phyloP scores from a whole-genome alignment of 2,113 vertebrate genomes.

The Misgurnus mizolepis region DNA sequence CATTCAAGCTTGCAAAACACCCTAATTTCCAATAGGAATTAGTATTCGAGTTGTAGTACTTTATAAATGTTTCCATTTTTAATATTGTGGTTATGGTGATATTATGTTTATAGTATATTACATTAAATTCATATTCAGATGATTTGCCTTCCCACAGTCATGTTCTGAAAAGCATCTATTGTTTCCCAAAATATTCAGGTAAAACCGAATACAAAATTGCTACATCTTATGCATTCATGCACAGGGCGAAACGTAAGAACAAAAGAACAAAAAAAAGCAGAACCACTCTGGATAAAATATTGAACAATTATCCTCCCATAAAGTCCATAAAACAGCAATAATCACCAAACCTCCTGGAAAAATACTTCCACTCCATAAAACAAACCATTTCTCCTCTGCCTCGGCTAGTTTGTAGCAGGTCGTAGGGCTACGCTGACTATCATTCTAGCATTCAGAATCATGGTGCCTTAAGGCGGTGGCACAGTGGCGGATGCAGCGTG shows the following conservation, averaged over 20 bases:
- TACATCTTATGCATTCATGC: too few relatives aligned
- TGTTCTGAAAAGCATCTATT: too few relatives aligned
- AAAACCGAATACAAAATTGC: too few relatives aligned
- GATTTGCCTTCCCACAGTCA: too few relatives aligned
- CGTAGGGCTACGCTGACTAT: constrained; percentile 22
- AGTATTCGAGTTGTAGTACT: neutral
- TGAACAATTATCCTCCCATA: neutral
- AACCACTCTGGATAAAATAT: neutral
- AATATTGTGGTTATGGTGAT: too few relatives aligned
- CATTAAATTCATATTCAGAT: too few relatives aligned
- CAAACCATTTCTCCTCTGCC: neutral
- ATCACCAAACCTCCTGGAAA: neutral
- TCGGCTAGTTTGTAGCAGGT: constrained; percentile 15
- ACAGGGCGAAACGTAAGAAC: neutral
- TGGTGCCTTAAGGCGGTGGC: constrained; percentile 28
- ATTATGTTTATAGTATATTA: too few relatives aligned
- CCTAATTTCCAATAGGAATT: neutral
- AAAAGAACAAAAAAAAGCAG: neutral
- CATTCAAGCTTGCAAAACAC: neutral
- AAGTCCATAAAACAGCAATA: neutral
- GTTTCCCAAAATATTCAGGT: too few relatives aligned
- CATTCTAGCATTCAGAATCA: constrained; percentile 25
- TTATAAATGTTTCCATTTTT: too few relatives aligned
- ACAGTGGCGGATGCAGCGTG: constrained; percentile 30
- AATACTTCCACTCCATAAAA: constrained; percentile 2